Evolutionary conservation across 2,113 vertebrate genomes (phyloP).

Genomic region (Pituophis catenifer): DNA sequence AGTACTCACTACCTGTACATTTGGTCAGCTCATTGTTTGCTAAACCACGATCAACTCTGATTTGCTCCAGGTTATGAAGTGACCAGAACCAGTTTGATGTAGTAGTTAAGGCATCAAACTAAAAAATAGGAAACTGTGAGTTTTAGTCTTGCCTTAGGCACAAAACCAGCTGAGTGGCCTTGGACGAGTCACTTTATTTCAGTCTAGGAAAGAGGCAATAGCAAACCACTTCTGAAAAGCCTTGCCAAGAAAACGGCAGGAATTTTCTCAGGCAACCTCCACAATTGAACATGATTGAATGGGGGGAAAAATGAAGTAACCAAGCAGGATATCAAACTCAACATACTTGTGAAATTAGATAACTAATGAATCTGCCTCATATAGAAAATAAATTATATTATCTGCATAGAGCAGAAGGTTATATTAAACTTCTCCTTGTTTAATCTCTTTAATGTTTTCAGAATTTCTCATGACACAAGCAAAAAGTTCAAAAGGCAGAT

Average conservation of each 20-base stretch:
- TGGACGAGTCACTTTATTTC: background rate
- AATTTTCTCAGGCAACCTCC: background rate
- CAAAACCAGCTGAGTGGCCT: background rate
- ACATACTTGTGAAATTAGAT: background rate
- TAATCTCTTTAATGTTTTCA: background rate
- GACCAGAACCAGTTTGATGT: background rate
- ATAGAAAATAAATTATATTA: background rate
- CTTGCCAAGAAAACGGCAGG: background rate
- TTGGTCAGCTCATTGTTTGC: background rate
- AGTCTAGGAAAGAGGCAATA: background rate
- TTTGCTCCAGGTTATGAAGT: background rate
- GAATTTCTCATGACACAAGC: background rate
- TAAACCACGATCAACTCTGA: background rate
- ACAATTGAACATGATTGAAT: background rate
- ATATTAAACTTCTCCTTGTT: background rate
- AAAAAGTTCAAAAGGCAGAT: background rate
- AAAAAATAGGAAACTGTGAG: background rate
- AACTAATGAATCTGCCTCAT: background rate
- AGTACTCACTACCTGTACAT: background rate
- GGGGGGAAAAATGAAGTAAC: background rate
- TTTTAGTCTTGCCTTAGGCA: background rate
- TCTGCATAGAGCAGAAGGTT: background rate
- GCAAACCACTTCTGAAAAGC: background rate
- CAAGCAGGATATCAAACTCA: background rate
- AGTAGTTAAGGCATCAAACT: background rate